Evolutionary conservation across 1,140 invertebrate genomes (phyloP).

Genomic region (Polyergus mexicanus): DNA sequence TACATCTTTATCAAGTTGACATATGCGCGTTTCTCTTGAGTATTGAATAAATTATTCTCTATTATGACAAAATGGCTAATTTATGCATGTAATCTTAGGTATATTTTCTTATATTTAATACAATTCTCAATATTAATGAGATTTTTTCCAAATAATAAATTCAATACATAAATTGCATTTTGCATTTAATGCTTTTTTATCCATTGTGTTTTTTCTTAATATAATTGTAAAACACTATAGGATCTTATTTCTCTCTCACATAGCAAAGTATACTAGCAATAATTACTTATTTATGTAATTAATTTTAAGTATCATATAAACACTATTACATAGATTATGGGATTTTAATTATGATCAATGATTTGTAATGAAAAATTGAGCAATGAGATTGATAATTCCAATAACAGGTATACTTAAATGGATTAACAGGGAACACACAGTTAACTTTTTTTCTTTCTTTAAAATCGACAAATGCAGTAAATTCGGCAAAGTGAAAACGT

Average conservation of each 20-base stretch:
- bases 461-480: conserved; percentile 91
- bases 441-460: conserved; percentile 88
- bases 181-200: neutral
- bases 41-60: conserved; percentile 48
- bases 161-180: conserved; percentile 18
- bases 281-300: conserved; percentile 2
- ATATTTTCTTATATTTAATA: neutral
- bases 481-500: conserved; percentile 94
- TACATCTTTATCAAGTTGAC: neutral
- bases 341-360: conserved; percentile 37
- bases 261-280: conserved; percentile 31
- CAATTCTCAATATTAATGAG: neutral
- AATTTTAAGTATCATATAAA: conserved; percentile 21
- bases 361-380: conserved; percentile 92
- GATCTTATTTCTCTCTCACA: neutral
- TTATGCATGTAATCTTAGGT: neutral
- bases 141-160: conserved; percentile 26
- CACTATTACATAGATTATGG: neutral
- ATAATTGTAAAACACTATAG: neutral
- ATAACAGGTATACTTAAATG: conserved; percentile 90
- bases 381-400: conserved; percentile 91
- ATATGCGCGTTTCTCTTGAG: neutral
- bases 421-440: conserved; percentile 86
- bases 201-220: conserved; percentile 12
- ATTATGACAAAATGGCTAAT: neutral